Conservation (phyloP, 2,888 invertebrate species). For the Gibbula magus region DNA sequence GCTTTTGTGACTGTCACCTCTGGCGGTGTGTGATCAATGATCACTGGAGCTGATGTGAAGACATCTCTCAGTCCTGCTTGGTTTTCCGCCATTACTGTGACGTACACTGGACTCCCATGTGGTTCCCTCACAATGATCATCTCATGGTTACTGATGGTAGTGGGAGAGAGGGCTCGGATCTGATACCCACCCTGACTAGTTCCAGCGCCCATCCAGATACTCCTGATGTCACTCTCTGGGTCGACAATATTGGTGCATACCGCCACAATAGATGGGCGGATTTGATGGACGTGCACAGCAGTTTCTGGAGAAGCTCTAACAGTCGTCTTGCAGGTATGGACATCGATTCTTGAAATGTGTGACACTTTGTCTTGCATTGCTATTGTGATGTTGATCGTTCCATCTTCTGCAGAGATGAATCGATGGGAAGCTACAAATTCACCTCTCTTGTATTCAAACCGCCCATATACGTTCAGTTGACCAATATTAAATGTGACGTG, state of each 20-base stretch:
- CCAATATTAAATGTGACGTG: too few relatives aligned
- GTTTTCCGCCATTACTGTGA: conserved; percentile 45
- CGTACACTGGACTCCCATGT: conserved; percentile 44
- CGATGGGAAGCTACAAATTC: too few relatives aligned
- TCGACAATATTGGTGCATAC: conserved; percentile 28
- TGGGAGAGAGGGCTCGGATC: conserved; percentile 29
- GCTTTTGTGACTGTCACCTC: background rate
- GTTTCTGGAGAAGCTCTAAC: background rate
- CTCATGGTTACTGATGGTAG: conserved; percentile 28
- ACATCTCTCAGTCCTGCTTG: conserved; percentile 40
- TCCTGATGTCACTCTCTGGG: conserved; percentile 33
- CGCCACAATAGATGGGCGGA: background rate
- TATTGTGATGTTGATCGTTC: too few relatives aligned
- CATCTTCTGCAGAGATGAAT: too few relatives aligned
- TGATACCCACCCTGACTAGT: conserved; percentile 44
- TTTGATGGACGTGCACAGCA: background rate
- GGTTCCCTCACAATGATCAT: conserved; percentile 31
- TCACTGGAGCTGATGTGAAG: conserved; percentile 39
- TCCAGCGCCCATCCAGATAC: conserved; percentile 40
- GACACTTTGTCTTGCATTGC: too few relatives aligned
- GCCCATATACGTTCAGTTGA: too few relatives aligned
- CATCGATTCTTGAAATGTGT: too few relatives aligned
- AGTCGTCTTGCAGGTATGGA: too few relatives aligned
- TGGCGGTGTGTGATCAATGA: conserved; percentile 49
- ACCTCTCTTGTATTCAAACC: too few relatives aligned